Conservation (phyloP, 2,113 vertebrate species). For the Rhea americana region DNA sequence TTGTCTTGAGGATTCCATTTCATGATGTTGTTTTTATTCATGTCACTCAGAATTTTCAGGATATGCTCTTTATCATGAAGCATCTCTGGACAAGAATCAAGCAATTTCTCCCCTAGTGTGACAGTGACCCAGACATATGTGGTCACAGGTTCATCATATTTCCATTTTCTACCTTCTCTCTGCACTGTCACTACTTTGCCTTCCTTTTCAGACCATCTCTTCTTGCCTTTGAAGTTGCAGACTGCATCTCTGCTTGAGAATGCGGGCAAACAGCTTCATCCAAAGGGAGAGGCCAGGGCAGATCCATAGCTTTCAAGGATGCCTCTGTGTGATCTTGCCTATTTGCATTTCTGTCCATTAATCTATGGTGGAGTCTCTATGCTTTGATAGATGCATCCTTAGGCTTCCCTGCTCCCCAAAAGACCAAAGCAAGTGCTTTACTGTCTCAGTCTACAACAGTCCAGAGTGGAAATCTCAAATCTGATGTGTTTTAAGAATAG, state of each 20-base stretch:
- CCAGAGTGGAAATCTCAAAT: background rate
- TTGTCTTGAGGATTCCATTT: constrained; percentile 11
- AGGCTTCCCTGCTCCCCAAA: background rate
- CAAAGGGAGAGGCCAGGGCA: background rate
- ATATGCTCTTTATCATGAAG: constrained; percentile 16
- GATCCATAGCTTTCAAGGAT: background rate
- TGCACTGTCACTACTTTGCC: constrained; percentile 27
- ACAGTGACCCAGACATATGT: background rate
- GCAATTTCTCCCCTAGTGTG: background rate
- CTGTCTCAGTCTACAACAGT: background rate
- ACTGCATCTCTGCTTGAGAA: constrained; percentile 34
- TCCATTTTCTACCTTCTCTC: constrained; percentile 10
- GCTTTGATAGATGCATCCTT: background rate
- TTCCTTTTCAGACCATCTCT: constrained; percentile 45
- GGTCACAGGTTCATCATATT: constrained; percentile 15
- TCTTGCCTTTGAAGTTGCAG: constrained; percentile 69
- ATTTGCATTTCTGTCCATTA: background rate
- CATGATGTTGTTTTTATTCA: constrained; percentile 1
- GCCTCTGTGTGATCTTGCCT: background rate
- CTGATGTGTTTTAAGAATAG: background rate
- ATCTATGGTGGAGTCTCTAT: background rate
- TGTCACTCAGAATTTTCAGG: constrained; percentile 25
- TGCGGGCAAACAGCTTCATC: constrained; percentile 43
- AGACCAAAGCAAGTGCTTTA: background rate
- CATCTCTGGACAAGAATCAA: constrained; percentile 34